Conservation (phyloP, 64 coral and sea anemone species). For the Porites australiensis region DNA sequence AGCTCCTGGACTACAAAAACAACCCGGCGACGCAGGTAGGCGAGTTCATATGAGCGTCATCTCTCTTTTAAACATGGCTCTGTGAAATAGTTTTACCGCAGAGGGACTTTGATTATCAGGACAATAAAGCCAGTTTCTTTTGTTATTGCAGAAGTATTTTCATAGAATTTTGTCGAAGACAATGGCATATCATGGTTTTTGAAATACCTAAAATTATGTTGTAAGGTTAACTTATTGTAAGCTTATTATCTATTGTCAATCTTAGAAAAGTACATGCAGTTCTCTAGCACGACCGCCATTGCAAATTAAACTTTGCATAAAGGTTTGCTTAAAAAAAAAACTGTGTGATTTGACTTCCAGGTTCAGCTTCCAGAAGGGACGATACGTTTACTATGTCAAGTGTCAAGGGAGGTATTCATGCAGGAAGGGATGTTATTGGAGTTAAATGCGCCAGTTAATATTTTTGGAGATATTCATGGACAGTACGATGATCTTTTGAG, state of each 20-base stretch:
- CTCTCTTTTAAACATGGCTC: background rate
- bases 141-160: background rate
- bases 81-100: background rate
- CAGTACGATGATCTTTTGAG: conserved; percentile 96
- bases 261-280: background rate
- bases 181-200: background rate
- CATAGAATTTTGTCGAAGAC: background rate
- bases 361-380: conserved; percentile 85
- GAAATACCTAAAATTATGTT: background rate
- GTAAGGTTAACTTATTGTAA: too few relatives aligned
- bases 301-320: too few relatives aligned
- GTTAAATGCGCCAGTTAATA: conserved; percentile 77
- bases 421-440: conserved; percentile 76
- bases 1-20: conserved; percentile 92
- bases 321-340: too few relatives aligned
- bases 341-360: conserved; percentile 17
- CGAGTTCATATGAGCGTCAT: background rate
- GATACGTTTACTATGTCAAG: conserved; percentile 87
- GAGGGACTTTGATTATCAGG: background rate
- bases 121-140: background rate
- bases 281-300: too few relatives aligned
- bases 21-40: conserved; percentile 76
- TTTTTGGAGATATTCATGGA: conserved; percentile 95
- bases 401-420: conserved; percentile 90
- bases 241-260: too few relatives aligned